Evolutionary conservation across 1,140 invertebrate species (phyloP).

Genomic region (Drosophila quadrilineata): DNA sequence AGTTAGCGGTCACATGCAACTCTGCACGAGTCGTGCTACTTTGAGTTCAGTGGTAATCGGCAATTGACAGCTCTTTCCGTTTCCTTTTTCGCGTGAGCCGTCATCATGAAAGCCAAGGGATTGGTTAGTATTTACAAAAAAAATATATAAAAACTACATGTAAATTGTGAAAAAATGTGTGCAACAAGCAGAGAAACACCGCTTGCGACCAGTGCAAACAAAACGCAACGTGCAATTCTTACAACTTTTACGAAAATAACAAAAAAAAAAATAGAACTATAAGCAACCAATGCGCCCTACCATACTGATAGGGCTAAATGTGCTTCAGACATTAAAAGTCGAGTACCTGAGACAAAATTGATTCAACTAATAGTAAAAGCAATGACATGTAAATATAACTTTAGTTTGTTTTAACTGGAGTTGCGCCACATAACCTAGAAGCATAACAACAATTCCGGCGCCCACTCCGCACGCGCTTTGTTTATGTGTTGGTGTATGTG

Average conservation of each 20-base stretch:
- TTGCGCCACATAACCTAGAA: conserved; percentile 56
- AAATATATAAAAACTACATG: conserved; percentile 47
- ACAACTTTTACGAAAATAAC: conserved; percentile 27
- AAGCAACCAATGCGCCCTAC: not conserved
- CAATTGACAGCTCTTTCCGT: conserved; percentile 73
- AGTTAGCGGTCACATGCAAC: conserved; percentile 9
- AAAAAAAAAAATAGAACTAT: not conserved
- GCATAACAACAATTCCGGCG: conserved; percentile 18
- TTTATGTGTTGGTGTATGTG: conserved; percentile 31
- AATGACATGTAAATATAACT: too few relatives aligned
- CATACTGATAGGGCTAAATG: too few relatives aligned
- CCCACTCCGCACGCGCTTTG: conserved; percentile 21
- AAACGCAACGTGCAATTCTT: not conserved
- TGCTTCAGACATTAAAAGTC: too few relatives aligned
- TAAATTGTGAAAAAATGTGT: conserved; percentile 39
- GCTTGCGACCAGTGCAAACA: not conserved
- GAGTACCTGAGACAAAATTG: too few relatives aligned
- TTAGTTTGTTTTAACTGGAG: not conserved
- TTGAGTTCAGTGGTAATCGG: conserved; percentile 26
- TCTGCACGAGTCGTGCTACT: conserved; percentile 4
- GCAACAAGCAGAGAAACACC: conserved; percentile 3
- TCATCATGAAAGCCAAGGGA: conserved; percentile 84
- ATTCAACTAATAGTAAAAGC: too few relatives aligned
- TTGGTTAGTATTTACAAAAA: conserved; percentile 82
- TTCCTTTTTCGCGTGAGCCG: conserved; percentile 81